Evolutionary conservation across 53 echinoderm and acorn worm genomes (phyloP), one percentile per base, ranked within the genome.

Genomic region (Henricia sp.): DNA sequence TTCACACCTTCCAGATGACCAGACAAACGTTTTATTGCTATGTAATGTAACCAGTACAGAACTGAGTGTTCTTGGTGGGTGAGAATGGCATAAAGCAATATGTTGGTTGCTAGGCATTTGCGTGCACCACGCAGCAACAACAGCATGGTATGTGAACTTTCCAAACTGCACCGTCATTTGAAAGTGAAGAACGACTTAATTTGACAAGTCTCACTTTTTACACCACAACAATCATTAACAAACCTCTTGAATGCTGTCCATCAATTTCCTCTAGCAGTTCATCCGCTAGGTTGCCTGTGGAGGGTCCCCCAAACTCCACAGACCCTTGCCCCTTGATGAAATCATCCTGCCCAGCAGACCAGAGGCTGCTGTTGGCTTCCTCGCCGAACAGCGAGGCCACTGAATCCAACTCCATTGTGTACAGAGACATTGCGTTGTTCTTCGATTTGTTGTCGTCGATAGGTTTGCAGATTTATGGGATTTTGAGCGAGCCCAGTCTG

Each of bases 361-460:
- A 76, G 26, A 74, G 41, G 53, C 68, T 76, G 62, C 62, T 17
- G 55, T n/a, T 55, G 85, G 85, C 73, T 37, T 72, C 85, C 86
- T 86, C 86, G 75, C 76, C 35, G 23, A 86, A 76, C 30, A 86
- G 74, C 75, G 86, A 86, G 86, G 76, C 40, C 68, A 86, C 28
- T 19, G 67, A 19, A 67, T 86, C 75, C 12, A 76, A 74, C 10
- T 86, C 86, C 70, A 54, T 86, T 23, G n/a, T 75, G 66, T 53
- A 86, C 23, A 76, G 53, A 50, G 74, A 51, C 86, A 86, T 86
- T 55, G 66, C 43, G 68, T 39, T 67, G 52, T 60, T 41, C 54
- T 53, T 52, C 28, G 34, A 53, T 50, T 75, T 48, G 52, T 42
- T 62, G 74, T 36, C 21, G 38, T 59, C 40, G 60, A 59, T 27